These are phyloP conservation scores for Cacatua alba DNA, from an alignment of 2,113 vertebrate species.

Conservation along the genomic window DNA sequence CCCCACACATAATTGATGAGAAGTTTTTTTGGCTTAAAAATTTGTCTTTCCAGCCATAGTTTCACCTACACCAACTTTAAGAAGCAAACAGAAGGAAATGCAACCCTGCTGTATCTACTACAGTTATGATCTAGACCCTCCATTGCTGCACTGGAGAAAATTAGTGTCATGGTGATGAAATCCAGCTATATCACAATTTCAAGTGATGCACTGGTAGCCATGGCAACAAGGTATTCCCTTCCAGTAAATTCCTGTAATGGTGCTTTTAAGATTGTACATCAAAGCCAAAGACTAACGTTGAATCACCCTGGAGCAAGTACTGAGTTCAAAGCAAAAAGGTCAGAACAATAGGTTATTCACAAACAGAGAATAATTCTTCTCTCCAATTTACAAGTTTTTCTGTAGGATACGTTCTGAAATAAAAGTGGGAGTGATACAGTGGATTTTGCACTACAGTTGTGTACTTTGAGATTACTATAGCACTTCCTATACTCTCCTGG, in stretches of 20 bases:
- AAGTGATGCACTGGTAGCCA: conserved; percentile 29
- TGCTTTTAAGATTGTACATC: conserved; percentile 56
- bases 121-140: background rate
- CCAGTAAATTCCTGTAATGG: conserved; percentile 35
- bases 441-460: background rate
- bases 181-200: conserved; percentile 19
- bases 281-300: conserved; percentile 35
- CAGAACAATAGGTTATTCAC: conserved; percentile 46
- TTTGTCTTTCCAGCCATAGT: background rate
- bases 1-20: background rate
- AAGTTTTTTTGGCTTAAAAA: background rate
- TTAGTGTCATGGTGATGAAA: conserved; percentile 55
- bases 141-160: conserved; percentile 10
- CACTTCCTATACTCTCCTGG: background rate
- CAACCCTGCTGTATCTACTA: background rate
- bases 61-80: background rate
- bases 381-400: conserved; percentile 1
- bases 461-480: background rate
- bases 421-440: background rate
- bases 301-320: conserved; percentile 45
- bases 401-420: background rate
- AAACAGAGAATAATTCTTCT: conserved; percentile 26
- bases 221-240: conserved; percentile 51
- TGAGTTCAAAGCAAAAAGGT: conserved; percentile 48
- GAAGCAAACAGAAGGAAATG: background rate